Evolutionary conservation across 2,113 vertebrate genomes (phyloP).

Genomic region (Motacilla tschutschensis): DNA sequence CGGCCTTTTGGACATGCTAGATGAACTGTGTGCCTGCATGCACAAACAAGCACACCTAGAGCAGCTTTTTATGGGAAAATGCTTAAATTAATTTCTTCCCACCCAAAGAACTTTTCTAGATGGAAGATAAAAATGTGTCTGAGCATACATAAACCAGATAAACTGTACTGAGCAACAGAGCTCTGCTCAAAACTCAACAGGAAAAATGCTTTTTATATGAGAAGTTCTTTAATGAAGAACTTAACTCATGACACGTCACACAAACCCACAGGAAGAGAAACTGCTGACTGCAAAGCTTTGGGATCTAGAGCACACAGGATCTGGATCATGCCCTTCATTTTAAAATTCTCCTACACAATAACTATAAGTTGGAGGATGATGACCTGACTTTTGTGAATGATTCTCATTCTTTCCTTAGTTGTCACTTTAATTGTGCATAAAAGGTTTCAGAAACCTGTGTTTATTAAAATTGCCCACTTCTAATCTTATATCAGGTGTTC

Average conservation of each 20-base stretch:
- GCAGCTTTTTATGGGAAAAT: rapidly evolving
- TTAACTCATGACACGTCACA: neutral
- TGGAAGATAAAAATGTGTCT: neutral
- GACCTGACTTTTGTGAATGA: neutral
- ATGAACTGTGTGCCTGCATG: neutral
- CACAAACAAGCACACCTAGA: neutral
- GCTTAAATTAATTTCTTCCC: neutral
- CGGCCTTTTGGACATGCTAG: neutral
- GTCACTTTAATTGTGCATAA: neutral
- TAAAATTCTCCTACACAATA: neutral
- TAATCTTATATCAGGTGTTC: neutral
- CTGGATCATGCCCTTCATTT: neutral
- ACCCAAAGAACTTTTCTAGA: neutral
- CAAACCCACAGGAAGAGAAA: neutral
- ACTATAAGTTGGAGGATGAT: neutral
- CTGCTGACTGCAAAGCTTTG: neutral
- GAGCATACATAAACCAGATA: neutral
- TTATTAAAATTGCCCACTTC: neutral
- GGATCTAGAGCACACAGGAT: neutral
- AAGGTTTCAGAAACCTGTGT: neutral
- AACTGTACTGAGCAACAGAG: neutral
- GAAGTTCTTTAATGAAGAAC: neutral
- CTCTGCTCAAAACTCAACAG: neutral
- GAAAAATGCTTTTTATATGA: neutral
- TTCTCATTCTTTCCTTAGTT: neutral